phyloP scores from a whole-genome alignment of 1,140 invertebrate species.

The Scaptodrosophila lebanonensis region DNA sequence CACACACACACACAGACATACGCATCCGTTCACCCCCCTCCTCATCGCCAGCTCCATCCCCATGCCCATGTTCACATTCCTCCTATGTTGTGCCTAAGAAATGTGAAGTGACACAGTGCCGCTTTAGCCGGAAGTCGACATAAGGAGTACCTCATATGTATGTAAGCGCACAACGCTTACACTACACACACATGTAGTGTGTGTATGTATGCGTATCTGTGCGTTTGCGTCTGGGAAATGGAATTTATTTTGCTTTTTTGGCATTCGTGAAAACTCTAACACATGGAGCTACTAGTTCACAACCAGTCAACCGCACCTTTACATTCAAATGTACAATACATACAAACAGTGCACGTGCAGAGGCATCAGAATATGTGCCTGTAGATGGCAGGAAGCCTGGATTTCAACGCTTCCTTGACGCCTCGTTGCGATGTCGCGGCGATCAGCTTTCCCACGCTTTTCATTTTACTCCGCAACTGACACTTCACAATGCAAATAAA shows the following conservation, averaged over 20 bases:
- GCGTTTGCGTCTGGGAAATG: conserved; percentile 28
- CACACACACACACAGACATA: conserved; percentile 3
- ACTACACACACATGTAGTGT: conserved; percentile 14
- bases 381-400: conserved; percentile 28
- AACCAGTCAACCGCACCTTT: conserved; percentile 4
- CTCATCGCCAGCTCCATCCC: no score
- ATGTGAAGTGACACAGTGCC: conserved; percentile 70
- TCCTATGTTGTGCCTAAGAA: conserved; percentile 57
- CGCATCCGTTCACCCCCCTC: conserved; percentile 2
- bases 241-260: conserved; percentile 26
- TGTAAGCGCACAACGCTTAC: conserved; percentile 35
- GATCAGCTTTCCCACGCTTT: conserved; percentile 48
- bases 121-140: conserved; percentile 63
- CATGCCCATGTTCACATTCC: no score
- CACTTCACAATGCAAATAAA: conserved; percentile 54
- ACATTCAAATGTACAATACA: conserved; percentile 16
- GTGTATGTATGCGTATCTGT: background rate
- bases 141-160: background rate
- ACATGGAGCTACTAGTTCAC: conserved; percentile 66
- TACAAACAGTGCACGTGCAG: background rate
- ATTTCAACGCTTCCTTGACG: no score
- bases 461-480: conserved; percentile 12
- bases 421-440: conserved; percentile 4
- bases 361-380: background rate
- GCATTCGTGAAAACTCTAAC: conserved; percentile 57